These are phyloP conservation scores for Cataglyphis livida DNA, from an alignment of 2,888 invertebrate species.

Conservation along the genomic window DNA sequence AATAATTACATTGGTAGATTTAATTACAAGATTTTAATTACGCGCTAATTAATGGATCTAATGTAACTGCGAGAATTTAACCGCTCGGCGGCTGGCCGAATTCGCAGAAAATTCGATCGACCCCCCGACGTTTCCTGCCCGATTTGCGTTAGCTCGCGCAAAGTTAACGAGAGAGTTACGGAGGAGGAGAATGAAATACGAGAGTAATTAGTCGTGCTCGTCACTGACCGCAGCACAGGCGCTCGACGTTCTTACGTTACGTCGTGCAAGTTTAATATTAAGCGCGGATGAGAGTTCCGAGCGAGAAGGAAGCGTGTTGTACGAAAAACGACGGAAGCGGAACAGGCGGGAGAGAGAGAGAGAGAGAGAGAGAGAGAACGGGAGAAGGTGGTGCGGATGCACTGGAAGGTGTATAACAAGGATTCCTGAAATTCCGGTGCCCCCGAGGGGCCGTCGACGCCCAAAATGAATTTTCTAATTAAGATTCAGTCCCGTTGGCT, in stretches of 20 bases:
- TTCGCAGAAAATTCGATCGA: constrained; percentile 43
- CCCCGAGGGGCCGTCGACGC: constrained; percentile 43
- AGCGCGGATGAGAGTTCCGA: constrained; percentile 28
- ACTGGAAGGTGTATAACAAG: constrained; percentile 60
- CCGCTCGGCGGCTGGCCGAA: constrained; percentile 23
- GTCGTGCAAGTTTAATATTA: constrained; percentile 54
- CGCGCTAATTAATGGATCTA: constrained; percentile 49
- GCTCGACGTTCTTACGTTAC: constrained; percentile 26
- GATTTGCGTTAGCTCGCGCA: neutral
- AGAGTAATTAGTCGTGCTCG: constrained; percentile 51
- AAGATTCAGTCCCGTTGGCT: constrained; percentile 73
- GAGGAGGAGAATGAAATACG: constrained; percentile 44
- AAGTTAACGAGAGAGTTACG: constrained; percentile 34
- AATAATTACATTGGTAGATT: constrained; percentile 48
- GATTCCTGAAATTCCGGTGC: constrained; percentile 70
- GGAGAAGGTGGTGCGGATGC: constrained; percentile 7
- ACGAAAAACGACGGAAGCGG: constrained; percentile 25
- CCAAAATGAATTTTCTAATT: constrained; percentile 78
- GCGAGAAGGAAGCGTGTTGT: neutral
- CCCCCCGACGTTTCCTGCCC: constrained; percentile 1
- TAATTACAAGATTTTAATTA: constrained; percentile 51
- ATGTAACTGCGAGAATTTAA: constrained; percentile 43
- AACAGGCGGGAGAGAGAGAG: constrained; percentile 8
- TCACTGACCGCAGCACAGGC: constrained; percentile 50
- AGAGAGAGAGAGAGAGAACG: constrained; percentile 15